Conservation (phyloP, 2,797 vertebrate species). For the Sciurus vulgaris region DNA sequence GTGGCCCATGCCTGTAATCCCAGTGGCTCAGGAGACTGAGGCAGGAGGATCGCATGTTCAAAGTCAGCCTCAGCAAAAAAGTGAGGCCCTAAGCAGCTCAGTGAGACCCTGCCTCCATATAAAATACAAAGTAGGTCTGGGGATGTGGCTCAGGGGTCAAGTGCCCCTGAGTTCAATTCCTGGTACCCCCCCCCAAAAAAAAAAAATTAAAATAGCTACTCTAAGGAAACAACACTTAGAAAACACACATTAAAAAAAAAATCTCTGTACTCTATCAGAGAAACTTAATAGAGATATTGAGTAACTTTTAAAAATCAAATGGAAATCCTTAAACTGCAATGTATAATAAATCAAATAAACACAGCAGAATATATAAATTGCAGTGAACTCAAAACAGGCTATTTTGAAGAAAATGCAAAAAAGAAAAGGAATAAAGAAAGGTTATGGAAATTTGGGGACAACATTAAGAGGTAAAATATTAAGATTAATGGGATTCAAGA, state of each 20-base stretch:
- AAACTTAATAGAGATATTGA: not conserved
- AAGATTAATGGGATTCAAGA: not conserved
- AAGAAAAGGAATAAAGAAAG: not conserved
- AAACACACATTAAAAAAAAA: not conserved
- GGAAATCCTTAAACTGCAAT: not conserved
- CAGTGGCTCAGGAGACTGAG: too few relatives aligned
- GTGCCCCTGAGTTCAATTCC: too few relatives aligned
- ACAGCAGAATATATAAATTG: not conserved
- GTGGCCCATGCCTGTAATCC: too few relatives aligned
- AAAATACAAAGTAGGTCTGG: too few relatives aligned
- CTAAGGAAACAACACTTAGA: not conserved
- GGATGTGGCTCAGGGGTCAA: too few relatives aligned
- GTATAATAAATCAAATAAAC: not conserved
- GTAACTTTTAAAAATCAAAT: not conserved
- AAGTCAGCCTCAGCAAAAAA: too few relatives aligned
- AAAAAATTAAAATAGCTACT: not conserved
- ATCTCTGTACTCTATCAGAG: not conserved
- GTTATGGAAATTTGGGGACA: not conserved
- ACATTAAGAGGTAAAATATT: not conserved
- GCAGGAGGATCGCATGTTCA: too few relatives aligned
- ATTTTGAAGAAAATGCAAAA: not conserved
- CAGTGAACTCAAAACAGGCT: not conserved
- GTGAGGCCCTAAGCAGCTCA: too few relatives aligned
- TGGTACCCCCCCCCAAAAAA: too few relatives aligned
- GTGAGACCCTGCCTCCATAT: too few relatives aligned